Conservation (phyloP, 1,140 invertebrate species). For the Lerema accius region DNA sequence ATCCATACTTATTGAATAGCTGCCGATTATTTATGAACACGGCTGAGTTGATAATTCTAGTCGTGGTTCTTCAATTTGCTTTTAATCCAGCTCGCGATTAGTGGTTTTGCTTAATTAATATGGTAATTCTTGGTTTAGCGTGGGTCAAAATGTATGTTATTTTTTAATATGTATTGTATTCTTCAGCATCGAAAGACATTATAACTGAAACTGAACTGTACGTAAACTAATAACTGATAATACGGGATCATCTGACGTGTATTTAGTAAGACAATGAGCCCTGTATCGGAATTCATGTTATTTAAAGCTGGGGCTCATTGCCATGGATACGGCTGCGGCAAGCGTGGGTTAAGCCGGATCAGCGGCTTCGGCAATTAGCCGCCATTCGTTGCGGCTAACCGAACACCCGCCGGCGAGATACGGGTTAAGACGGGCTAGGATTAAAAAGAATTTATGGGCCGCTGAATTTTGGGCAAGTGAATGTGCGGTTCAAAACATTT, state of each 20-base stretch:
- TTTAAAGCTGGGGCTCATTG: slow-evolving; percentile 3
- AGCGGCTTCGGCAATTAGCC: slow-evolving; percentile 13
- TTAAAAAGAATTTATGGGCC: slow-evolving; percentile 1
- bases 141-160: no score
- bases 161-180: no score
- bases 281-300: slow-evolving; percentile 1
- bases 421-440: slow-evolving; percentile 9
- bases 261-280: background rate
- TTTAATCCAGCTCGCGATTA: background rate
- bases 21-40: background rate
- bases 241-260: no score
- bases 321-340: slow-evolving; percentile 6
- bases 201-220: no score
- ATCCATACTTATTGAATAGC: slow-evolving; percentile 13
- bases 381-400: slow-evolving; percentile 3
- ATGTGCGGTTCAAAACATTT: background rate
- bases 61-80: background rate
- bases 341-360: slow-evolving; percentile 15
- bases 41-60: background rate
- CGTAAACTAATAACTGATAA: no score
- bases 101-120: background rate
- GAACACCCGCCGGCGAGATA: slow-evolving; percentile 10
- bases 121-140: background rate
- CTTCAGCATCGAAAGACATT: no score
- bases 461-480: background rate